phyloP scores from a whole-genome alignment of 2,113 vertebrate genomes.

The Eulemur rufifrons region DNA sequence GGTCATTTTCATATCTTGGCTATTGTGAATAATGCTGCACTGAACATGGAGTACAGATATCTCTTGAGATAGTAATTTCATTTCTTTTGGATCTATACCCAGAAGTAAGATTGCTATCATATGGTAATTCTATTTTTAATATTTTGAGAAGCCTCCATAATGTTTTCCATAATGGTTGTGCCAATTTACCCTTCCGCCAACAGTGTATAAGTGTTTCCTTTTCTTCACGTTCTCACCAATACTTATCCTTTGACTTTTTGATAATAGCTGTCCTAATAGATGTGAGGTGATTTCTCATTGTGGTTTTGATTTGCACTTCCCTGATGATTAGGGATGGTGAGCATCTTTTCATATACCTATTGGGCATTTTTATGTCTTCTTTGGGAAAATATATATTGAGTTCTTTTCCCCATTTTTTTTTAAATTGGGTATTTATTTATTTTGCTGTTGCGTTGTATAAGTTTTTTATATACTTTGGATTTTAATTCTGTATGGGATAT shows the following conservation, averaged over 20 bases:
- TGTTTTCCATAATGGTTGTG: neutral
- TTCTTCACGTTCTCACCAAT: neutral
- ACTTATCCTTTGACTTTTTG: neutral
- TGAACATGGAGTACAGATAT: neutral
- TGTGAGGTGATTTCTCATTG: neutral
- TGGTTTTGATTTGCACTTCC: neutral
- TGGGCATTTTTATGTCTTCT: neutral
- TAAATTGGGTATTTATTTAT: neutral
- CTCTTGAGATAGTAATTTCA: neutral
- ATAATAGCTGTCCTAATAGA: neutral
- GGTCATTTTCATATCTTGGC: neutral
- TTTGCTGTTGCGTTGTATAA: neutral
- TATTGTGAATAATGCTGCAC: neutral
- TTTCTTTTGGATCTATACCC: neutral
- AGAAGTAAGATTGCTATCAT: neutral
- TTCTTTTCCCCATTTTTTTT: neutral
- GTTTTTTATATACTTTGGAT: neutral
- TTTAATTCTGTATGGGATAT: neutral
- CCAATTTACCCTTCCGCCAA: neutral
- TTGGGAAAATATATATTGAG: neutral
- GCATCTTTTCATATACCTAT: neutral
- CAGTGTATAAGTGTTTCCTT: neutral
- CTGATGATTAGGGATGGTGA: neutral
- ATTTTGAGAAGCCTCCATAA: neutral
- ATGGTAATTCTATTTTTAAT: neutral